A percentile compares a stretch with the other conserved stretches of the same genome.
Evolutionary conservation across 1,140 invertebrate species (phyloP).

Genomic region (Paraescarpia echinospica): DNA sequence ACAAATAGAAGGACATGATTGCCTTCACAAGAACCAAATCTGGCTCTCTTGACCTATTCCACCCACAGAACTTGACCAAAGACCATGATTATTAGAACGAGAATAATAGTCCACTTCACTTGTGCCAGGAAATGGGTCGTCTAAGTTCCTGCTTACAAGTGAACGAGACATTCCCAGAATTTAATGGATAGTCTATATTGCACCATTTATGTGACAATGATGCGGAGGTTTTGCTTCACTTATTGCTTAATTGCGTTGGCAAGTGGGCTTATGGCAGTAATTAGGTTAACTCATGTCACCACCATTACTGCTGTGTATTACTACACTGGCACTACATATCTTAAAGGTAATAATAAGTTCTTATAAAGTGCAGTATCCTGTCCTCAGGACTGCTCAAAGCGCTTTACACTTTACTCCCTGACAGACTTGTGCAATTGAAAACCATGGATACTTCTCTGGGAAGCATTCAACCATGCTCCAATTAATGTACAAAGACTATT

Average conservation of each 20-base stretch:
- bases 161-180: background rate
- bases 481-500: no score
- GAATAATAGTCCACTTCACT: background rate
- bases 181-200: background rate
- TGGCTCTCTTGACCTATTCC: background rate
- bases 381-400: no score
- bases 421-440: no score
- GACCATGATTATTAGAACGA: background rate
- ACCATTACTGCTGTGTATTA: no score
- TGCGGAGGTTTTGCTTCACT: background rate
- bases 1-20: background rate
- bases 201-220: background rate
- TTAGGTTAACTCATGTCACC: background rate
- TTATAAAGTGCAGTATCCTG: no score
- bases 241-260: background rate
- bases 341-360: no score
- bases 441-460: no score
- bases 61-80: background rate
- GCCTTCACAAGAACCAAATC: background rate
- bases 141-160: background rate
- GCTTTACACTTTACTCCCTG: no score
- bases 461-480: no score
- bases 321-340: no score
- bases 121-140: background rate
- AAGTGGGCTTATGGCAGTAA: background rate